phyloP scores from a whole-genome alignment of 2,113 vertebrate species.

The zebrafish (Danio rerio) region DNA sequence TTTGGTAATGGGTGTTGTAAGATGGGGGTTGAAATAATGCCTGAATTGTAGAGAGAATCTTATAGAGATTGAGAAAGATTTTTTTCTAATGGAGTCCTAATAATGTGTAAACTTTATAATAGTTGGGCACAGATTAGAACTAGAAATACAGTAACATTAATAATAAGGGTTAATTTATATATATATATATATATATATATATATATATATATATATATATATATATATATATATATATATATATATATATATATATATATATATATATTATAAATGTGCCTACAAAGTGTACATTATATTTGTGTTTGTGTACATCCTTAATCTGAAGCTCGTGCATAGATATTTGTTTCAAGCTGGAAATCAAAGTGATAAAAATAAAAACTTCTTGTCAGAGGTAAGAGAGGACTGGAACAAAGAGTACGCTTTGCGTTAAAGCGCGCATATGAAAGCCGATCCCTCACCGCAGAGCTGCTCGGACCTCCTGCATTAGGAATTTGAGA shows the following conservation, averaged over 20 bases:
- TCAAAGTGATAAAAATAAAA: conserved; percentile 23
- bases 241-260: no score
- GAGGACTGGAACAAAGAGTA: conserved; percentile 68
- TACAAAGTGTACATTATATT: not conserved
- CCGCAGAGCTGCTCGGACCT: conserved; percentile 65
- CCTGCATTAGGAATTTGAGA: conserved; percentile 69
- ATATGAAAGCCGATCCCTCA: conserved; percentile 73
- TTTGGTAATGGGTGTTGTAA: conserved; percentile 24
- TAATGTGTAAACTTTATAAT: not conserved
- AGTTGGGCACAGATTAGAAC: not conserved
- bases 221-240: no score
- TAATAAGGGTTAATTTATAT: no score
- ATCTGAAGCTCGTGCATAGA: not conserved
- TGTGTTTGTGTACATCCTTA: not conserved
- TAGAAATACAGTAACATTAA: not conserved
- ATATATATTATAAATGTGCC: no score
- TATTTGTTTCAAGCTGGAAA: conserved; percentile 3
- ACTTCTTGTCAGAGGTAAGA: not conserved
- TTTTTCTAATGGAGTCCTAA: not conserved
- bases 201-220: no score
- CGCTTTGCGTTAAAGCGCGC: conserved; percentile 68
- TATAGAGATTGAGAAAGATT: conserved; percentile 2
- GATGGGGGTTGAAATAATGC: conserved; percentile 3
- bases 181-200: no score
- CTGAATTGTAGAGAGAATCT: conserved; percentile 15